Evolutionary conservation across 2,888 invertebrate genomes (phyloP).

Genomic region (Pycnomerus fuliginosus): DNA sequence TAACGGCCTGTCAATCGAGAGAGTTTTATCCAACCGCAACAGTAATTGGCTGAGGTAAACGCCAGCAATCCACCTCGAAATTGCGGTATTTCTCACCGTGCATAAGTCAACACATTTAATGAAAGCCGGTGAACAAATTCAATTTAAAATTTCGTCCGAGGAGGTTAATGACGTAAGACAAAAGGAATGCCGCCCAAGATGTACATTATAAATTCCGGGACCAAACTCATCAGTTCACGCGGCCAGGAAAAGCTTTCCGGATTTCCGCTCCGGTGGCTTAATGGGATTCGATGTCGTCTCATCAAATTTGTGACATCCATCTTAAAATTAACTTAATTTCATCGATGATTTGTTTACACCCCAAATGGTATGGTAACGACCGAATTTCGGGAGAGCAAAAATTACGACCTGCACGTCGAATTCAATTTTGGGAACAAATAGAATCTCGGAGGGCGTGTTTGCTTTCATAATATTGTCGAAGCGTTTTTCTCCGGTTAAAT

Average conservation of each 20-base stretch:
- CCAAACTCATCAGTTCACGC: conserved; percentile 44
- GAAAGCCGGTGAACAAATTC: conserved; percentile 24
- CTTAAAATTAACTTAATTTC: conserved; percentile 39
- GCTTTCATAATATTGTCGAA: too few relatives aligned
- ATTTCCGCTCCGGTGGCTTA: conserved; percentile 45
- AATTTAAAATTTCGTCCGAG: conserved; percentile 33
- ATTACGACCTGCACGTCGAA: too few relatives aligned
- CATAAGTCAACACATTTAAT: conserved; percentile 26
- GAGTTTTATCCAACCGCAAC: too few relatives aligned
- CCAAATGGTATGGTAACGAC: too few relatives aligned
- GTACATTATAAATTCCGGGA: conserved; percentile 47
- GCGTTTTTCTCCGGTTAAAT: too few relatives aligned
- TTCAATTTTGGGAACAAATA: too few relatives aligned
- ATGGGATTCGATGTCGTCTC: conserved; percentile 44
- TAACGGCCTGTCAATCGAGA: too few relatives aligned
- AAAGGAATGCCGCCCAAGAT: conserved; percentile 36
- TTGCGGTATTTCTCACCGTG: conserved; percentile 14
- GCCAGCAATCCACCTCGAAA: conserved; percentile 16
- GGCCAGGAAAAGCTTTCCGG: conserved; percentile 41
- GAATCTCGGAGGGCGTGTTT: too few relatives aligned
- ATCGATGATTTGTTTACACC: conserved; percentile 35
- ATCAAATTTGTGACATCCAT: conserved; percentile 45
- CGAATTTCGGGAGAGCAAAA: too few relatives aligned
- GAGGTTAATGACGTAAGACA: conserved; percentile 34
- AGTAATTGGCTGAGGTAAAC: too few relatives aligned